These are phyloP conservation scores for Trileptium ribeirensis DNA, from an alignment of 2,888 invertebrate species.

Conservation along the genomic window DNA sequence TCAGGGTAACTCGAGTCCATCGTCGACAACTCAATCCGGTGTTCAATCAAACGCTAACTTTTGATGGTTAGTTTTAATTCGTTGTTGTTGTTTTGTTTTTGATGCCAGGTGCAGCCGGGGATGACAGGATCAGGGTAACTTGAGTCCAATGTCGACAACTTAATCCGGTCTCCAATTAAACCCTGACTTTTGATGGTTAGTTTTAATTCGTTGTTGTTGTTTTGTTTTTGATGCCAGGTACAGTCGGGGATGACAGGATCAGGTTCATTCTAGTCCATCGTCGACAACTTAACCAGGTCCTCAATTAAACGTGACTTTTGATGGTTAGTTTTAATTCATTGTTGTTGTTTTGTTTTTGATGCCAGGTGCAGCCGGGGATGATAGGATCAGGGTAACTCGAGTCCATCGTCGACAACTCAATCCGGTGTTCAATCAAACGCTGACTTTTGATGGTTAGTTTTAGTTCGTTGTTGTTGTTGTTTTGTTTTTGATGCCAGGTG, in stretches of 20 bases:
- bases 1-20: slow-evolving; percentile 10
- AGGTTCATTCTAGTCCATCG: slow-evolving; percentile 1
- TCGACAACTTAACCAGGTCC: slow-evolving; percentile 40
- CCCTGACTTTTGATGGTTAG: slow-evolving; percentile 39
- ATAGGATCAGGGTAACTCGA: neutral
- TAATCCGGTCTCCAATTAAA: slow-evolving; percentile 47
- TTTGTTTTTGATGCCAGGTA: neutral
- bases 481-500: neutral
- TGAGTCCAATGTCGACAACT: slow-evolving; percentile 1
- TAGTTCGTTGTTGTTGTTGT: too few relatives aligned
- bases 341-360: too few relatives aligned
- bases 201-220: too few relatives aligned
- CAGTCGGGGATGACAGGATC: neutral
- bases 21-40: slow-evolving; percentile 36
- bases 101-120: neutral
- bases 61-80: too few relatives aligned
- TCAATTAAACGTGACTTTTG: slow-evolving; percentile 46
- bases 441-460: neutral
- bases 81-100: too few relatives aligned
- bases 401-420: slow-evolving; percentile 5
- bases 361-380: slow-evolving; percentile 2
- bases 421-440: slow-evolving; percentile 15
- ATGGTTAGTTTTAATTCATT: too few relatives aligned
- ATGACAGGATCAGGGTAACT: neutral
- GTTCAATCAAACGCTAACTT: slow-evolving; percentile 46